These are phyloP conservation scores for Anthophora plumipes DNA, from an alignment of 2,888 invertebrate species.

Conservation along the genomic window DNA sequence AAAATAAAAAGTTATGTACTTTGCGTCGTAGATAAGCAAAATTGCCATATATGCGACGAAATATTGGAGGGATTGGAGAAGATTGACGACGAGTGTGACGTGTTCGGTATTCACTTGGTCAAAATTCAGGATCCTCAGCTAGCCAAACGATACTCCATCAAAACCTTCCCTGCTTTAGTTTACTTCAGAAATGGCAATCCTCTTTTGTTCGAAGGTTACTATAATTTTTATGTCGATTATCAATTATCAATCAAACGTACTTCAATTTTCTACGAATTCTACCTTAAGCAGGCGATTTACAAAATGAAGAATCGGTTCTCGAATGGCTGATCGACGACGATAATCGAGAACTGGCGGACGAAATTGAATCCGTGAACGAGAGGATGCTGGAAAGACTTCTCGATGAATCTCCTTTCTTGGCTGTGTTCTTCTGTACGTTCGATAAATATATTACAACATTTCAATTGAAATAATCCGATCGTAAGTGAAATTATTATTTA, in stretches of 20 bases:
- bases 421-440: constrained; percentile 95
- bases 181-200: constrained; percentile 93
- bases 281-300: constrained; percentile 90
- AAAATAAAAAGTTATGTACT: not conserved
- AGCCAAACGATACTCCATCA: constrained; percentile 96
- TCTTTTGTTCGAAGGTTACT: constrained; percentile 87
- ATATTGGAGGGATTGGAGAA: constrained; percentile 94
- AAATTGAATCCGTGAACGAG: constrained; percentile 96
- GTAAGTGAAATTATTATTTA: too few species aligned
- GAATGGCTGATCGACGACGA: constrained; percentile 98
- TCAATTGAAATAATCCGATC: too few species aligned
- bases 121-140: constrained; percentile 96
- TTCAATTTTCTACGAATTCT: not conserved
- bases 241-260: not conserved
- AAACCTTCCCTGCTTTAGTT: constrained; percentile 96
- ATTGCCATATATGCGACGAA: constrained; percentile 96
- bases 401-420: constrained; percentile 93
- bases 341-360: constrained; percentile 96
- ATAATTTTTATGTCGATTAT: not conserved
- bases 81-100: constrained; percentile 96
- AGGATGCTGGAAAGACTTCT: constrained; percentile 94
- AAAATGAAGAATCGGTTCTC: constrained; percentile 95
- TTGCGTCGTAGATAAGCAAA: constrained; percentile 87
- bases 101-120: constrained; percentile 96
- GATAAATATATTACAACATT: too few species aligned